These are phyloP conservation scores for Calliphora vicina DNA, from an alignment of 1,140 invertebrate genomes.

Conservation along the genomic window DNA sequence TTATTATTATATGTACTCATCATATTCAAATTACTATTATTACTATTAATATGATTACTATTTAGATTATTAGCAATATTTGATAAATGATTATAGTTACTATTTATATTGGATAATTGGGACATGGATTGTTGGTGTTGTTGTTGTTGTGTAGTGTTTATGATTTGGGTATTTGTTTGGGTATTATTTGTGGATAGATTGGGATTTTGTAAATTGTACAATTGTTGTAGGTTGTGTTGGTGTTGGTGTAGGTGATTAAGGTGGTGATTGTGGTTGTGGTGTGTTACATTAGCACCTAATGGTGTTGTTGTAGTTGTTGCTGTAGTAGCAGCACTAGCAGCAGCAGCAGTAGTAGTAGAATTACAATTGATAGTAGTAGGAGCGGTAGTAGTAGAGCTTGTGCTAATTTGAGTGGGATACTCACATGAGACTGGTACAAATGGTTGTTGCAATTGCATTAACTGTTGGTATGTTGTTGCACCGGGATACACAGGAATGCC, in stretches of 20 bases:
- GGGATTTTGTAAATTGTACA: conserved; percentile 7
- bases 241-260: conserved; percentile 24
- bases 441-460: conserved; percentile 94
- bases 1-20: conserved; percentile 24
- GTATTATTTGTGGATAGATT: not conserved
- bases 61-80: conserved; percentile 1
- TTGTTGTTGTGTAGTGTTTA: conserved; percentile 22
- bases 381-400: conserved; percentile 39
- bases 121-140: conserved; percentile 21
- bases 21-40: conserved; percentile 36
- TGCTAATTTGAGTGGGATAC: conserved; percentile 76
- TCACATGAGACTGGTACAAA: conserved; percentile 93
- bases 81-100: conserved; percentile 35
- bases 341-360: conserved; percentile 55
- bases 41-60: conserved; percentile 37
- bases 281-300: conserved; percentile 43
- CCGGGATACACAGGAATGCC: conserved; percentile 93
- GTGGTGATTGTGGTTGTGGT: conserved; percentile 49
- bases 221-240: conserved; percentile 14
- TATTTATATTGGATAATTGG: conserved; percentile 22
- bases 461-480: conserved; percentile 90
- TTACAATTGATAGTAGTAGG: conserved; percentile 48
- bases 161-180: conserved; percentile 16
- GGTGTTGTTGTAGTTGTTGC: conserved; percentile 22
- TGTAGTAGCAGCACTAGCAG: conserved; percentile 24